Evolutionary conservation across 2,113 vertebrate species (phyloP), one percentile per base, ranked within the genome.

Genomic region (Pterophyllum scalare): DNA sequence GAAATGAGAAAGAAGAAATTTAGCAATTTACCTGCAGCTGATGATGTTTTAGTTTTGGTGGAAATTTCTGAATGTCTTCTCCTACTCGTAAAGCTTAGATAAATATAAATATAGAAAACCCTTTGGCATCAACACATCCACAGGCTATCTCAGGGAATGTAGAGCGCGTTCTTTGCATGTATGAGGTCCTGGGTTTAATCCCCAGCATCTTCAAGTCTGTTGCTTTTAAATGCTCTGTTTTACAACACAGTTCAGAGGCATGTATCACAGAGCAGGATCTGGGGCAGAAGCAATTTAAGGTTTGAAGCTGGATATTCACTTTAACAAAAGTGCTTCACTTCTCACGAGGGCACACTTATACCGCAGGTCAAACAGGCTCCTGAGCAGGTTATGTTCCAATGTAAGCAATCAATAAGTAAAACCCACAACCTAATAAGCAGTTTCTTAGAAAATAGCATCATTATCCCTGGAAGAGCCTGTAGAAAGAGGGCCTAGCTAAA

Each of bases 151-250:
- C 6, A 13, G 31, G 77, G 52, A 92, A 95, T 94, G 94, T 94
- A 95, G 93, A 93, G 94, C 91, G 84, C 91, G 83, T 93, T 90
- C 91, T 94, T 94, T 3, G 94, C 91, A 94, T 89, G 94, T 76
- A 40, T 80, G 70, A 62, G 49, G 83, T 77, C 67, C 76, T 79
- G 80, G 67, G 67, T 77, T 83, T 77, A 77, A 83, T 52, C 26
- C 24, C 43, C 26, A 52, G 24, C 24, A 20, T 49, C 64, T 70
- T 24, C 9, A 70, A 1, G 0, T 65, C 38, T 65, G 0, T 26
- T 46, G 33, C 4, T 33, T 5, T 33, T 33, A 33, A 33, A 33
- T 33, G 33, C 7, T 7, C 33, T 7, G 33, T 33, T 33, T 7
- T 33, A 38, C 5, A 1, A 11, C 61, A 40, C 22, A 31, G 15